A percentile compares a stretch with the other conserved stretches of the same genome.
Evolutionary conservation across 2,797 vertebrate species (phyloP).

Genomic region (Heteromormyrus szaboi): DNA sequence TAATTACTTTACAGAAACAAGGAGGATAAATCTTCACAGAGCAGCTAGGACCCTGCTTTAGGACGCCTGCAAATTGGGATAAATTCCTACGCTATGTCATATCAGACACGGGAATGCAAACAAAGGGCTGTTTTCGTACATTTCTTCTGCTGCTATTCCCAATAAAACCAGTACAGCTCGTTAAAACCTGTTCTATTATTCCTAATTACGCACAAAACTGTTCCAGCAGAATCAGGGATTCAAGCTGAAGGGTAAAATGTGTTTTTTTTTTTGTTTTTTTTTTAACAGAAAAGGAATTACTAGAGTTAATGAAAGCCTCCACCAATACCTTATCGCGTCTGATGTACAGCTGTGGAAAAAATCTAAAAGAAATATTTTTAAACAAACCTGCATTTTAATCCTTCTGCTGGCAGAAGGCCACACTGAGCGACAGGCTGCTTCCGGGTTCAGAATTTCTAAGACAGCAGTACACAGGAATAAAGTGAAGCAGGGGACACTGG

Average conservation of each 20-base stretch:
- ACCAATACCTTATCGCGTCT: slow-evolving; percentile 37
- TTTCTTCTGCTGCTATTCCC: slow-evolving; percentile 25
- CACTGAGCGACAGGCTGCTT: not conserved
- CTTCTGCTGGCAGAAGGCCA: not conserved
- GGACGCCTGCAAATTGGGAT: slow-evolving; percentile 35
- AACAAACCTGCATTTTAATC: not conserved
- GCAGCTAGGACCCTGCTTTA: slow-evolving; percentile 36
- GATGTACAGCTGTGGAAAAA: slow-evolving; percentile 26
- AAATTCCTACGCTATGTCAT: slow-evolving; percentile 34
- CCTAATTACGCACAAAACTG: slow-evolving; percentile 42
- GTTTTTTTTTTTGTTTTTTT: slow-evolving; percentile 6
- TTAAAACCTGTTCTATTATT: slow-evolving; percentile 46
- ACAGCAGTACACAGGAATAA: not conserved
- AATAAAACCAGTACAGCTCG: slow-evolving; percentile 34
- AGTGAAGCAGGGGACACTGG: not conserved
- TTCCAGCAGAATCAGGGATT: slow-evolving; percentile 41
- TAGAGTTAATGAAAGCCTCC: slow-evolving; percentile 26
- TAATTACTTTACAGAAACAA: not conserved
- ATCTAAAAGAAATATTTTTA: not conserved
- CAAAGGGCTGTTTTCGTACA: slow-evolving; percentile 37
- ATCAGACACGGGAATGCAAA: slow-evolving; percentile 29
- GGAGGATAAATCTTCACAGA: not conserved
- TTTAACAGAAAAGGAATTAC: slow-evolving; percentile 28
- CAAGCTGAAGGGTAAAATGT: slow-evolving; percentile 27
- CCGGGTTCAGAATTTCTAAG: not conserved